Evolutionary conservation across 2,888 invertebrate species (phyloP).

Genomic region (Pardosa pseudoannulata): DNA sequence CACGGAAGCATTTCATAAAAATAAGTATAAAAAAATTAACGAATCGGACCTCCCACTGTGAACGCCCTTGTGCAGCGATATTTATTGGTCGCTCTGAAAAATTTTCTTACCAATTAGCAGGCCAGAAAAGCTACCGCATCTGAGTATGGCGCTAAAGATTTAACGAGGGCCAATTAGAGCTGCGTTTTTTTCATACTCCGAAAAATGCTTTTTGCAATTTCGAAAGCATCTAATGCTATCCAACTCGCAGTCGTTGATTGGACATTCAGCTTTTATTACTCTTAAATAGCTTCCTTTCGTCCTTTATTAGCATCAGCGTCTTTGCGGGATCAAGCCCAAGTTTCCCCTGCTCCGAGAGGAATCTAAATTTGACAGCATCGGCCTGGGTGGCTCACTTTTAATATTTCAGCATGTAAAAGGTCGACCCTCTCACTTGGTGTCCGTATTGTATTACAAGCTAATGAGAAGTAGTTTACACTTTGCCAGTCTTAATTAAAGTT

Average conservation of each 20-base stretch:
- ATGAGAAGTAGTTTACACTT: background rate
- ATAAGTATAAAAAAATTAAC: conserved; percentile 50
- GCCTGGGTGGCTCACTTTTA: background rate
- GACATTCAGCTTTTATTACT: conserved; percentile 29
- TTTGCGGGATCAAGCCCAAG: conserved; percentile 26
- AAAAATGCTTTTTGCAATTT: conserved; percentile 16
- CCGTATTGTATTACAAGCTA: background rate
- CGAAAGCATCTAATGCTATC: conserved; percentile 23
- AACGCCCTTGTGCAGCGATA: conserved; percentile 54
- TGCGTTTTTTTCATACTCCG: conserved; percentile 16
- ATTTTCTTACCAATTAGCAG: conserved; percentile 63
- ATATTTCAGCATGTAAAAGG: background rate
- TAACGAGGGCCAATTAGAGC: conserved; percentile 70
- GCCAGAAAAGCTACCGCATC: conserved; percentile 46
- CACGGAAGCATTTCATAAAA: conserved; percentile 45
- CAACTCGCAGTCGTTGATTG: conserved; percentile 23
- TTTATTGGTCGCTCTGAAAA: conserved; percentile 55
- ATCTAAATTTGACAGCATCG: background rate
- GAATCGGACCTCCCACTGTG: conserved; percentile 65
- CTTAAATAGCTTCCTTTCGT: background rate
- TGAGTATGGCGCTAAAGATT: conserved; percentile 53
- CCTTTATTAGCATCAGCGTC: conserved; percentile 15
- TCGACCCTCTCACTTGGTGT: background rate
- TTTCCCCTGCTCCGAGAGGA: background rate
- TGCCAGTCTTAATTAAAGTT: no score